Evolutionary conservation across 2,888 invertebrate genomes (phyloP), one percentile per base, ranked within the genome.

Genomic region (Andrena marginata): DNA sequence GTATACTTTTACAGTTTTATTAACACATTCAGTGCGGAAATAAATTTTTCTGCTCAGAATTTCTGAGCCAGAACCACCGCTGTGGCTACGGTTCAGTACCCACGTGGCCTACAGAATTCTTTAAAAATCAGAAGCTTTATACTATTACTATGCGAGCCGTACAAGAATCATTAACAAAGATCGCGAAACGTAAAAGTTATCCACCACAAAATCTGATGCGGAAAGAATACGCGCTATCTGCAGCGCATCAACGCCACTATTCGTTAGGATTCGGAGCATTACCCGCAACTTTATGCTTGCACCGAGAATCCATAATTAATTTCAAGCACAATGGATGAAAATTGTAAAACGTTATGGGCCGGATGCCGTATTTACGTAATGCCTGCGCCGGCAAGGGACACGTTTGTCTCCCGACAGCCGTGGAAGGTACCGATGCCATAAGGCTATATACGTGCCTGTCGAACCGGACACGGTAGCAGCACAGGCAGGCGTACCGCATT

Each of bases 401-500:
- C 77, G 74, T 74, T 85, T 75, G 77, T 77, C 78, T 65, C 72
- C 56, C 35, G 65, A 48, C 79, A 85, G 64, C 82, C 81, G 76
- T 84, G 80, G 88, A 79, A 79, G 80, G 72, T 74, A 86, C 73
- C 72, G 77, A 79, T 79, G 72, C 76, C 77, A 87, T 85, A 87
- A 88, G 84, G 69, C 80, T 85, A 85, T 75, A 87, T 83, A 85
- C 72, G 84, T 74, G 75, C 62, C 75, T 71, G 77, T 72, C 68
- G 42, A 68, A 77, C 82, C 82, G 85, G 79, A 85, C 85, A 78
- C 82, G 81, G 79, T 84, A 77, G 79, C 81, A 23, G 67, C 86
- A 81, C 75, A 80, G 80, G 69, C 42, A 48, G 42, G 63, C 67
- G 74, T 85, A 69, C 72, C 75, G 86, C 83, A 85, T 84, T 86